Percentiles rank a stretch among this genome's conserved stretches.
These are phyloP conservation scores for Octodonta nipae DNA, from an alignment of 2,888 invertebrate genomes.

Conservation along the genomic window DNA sequence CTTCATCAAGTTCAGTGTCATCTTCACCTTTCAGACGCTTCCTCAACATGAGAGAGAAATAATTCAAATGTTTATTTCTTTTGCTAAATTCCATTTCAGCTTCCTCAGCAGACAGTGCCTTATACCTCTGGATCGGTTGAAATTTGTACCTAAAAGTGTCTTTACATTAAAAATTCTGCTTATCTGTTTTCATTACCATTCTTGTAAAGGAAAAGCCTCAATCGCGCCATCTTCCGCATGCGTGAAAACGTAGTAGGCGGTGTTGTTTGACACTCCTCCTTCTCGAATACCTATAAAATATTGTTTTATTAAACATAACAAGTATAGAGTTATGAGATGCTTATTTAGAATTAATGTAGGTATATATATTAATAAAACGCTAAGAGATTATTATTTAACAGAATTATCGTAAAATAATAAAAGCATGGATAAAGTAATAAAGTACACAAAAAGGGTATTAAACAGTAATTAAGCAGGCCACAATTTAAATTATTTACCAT, in stretches of 20 bases:
- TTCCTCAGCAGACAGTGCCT: constrained; percentile 90
- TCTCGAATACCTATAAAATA: constrained; percentile 62
- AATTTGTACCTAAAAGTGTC: constrained; percentile 70
- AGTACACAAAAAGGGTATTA: too few species aligned
- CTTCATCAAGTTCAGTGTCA: constrained; percentile 23
- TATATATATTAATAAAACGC: too few species aligned
- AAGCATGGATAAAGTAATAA: too few species aligned
- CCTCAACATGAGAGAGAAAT: constrained; percentile 85
- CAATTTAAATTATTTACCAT: too few species aligned
- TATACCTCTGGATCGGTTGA: constrained; percentile 78
- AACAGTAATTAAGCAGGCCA: too few species aligned
- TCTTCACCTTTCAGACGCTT: constrained; percentile 55
- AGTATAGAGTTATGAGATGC: too few species aligned
- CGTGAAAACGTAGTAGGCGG: constrained; percentile 94
- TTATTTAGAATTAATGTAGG: too few species aligned
- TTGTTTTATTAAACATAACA: neutral
- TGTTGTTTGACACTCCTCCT: constrained; percentile 91
- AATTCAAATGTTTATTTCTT: constrained; percentile 90
- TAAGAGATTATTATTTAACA: too few species aligned
- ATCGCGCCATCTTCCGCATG: constrained; percentile 90
- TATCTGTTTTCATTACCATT: constrained; percentile 61
- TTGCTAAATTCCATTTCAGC: constrained; percentile 94
- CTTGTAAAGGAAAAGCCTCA: constrained; percentile 87
- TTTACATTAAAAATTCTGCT: neutral
- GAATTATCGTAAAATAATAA: too few species aligned